phyloP scores from a whole-genome alignment of 30 jellyfish, hydroid and myxozoan species.

The Morbakka virulenta region DNA sequence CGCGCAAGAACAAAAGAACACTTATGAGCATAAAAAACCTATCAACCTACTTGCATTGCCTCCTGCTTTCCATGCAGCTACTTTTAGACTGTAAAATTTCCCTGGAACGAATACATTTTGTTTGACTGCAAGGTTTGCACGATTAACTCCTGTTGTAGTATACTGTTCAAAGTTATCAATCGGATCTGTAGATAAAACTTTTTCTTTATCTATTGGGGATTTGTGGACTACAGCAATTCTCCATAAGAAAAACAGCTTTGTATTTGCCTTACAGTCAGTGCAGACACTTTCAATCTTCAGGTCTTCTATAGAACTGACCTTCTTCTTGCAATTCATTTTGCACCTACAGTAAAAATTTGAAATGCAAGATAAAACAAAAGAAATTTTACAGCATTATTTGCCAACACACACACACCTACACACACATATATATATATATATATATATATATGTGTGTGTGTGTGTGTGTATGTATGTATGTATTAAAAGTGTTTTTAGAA shows the following conservation, averaged over 20 bases:
- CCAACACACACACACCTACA: too few species aligned
- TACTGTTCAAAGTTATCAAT: slow-evolving; percentile 32
- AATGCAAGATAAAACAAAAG: not conserved
- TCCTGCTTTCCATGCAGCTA: slow-evolving; percentile 86
- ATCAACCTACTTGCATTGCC: slow-evolving; percentile 41
- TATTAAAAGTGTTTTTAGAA: too few species aligned
- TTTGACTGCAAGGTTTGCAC: slow-evolving; percentile 71
- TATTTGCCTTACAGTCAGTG: slow-evolving; percentile 58
- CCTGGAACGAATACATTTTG: slow-evolving; percentile 62
- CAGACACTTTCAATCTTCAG: slow-evolving; percentile 76
- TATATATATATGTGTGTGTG: too few species aligned
- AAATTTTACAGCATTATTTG: not conserved
- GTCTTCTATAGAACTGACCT: slow-evolving; percentile 66
- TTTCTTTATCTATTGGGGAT: slow-evolving; percentile 4
- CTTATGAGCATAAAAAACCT: not conserved
- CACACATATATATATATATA: too few species aligned
- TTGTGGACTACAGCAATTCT: slow-evolving; percentile 18
- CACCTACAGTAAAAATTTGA: slow-evolving; percentile 42
- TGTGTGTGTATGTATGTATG: too few species aligned
- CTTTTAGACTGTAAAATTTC: slow-evolving; percentile 46
- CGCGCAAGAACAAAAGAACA: not conserved
- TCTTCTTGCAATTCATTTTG: slow-evolving; percentile 75
- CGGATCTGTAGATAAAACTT: too few species aligned
- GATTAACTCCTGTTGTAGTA: slow-evolving; percentile 72
- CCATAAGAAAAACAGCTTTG: slow-evolving; percentile 63